A percentile compares a stretch with the other conserved stretches of the same genome.
Evolutionary conservation across 2,888 invertebrate genomes (phyloP).

Genomic region (Sycophila texana): DNA sequence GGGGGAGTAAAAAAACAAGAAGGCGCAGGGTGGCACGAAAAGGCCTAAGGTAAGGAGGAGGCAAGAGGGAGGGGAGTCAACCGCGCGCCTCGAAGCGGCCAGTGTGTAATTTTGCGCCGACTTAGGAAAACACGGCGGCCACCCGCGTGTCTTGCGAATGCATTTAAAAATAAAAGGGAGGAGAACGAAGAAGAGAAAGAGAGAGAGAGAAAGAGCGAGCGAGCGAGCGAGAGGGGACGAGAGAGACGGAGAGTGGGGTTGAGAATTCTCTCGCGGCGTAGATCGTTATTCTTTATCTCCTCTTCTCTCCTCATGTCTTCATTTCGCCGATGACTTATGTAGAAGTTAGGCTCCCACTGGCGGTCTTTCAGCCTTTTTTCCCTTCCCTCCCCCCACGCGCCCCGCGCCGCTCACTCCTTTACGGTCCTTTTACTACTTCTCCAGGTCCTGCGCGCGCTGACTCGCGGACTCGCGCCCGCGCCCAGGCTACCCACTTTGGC

Average conservation of each 20-base stretch:
- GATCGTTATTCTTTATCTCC: slow-evolving; percentile 57
- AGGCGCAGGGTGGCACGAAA: slow-evolving; percentile 53
- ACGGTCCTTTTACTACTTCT: slow-evolving; percentile 53
- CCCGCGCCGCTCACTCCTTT: slow-evolving; percentile 34
- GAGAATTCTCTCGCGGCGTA: slow-evolving; percentile 55
- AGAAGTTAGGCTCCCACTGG: slow-evolving; percentile 54
- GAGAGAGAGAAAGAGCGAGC: no score
- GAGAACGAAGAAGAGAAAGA: slow-evolving; percentile 36
- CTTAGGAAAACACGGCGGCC: slow-evolving; percentile 76
- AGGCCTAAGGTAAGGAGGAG: slow-evolving; percentile 46
- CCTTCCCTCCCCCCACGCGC: slow-evolving; percentile 41
- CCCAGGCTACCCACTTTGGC: slow-evolving; percentile 7
- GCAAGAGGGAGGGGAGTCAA: slow-evolving; percentile 55
- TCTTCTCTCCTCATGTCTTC: slow-evolving; percentile 63
- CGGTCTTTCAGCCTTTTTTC: slow-evolving; percentile 51
- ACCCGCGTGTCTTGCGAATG: slow-evolving; percentile 74
- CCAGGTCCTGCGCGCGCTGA: slow-evolving; percentile 23
- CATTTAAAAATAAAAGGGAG: slow-evolving; percentile 73
- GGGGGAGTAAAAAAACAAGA: slow-evolving; percentile 35
- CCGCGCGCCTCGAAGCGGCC: slow-evolving; percentile 64
- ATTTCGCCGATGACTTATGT: slow-evolving; percentile 62
- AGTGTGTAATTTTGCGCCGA: slow-evolving; percentile 76
- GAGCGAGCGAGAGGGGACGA: slow-evolving; percentile 33
- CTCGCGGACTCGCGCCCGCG: slow-evolving; percentile 4
- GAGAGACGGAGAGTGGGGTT: slow-evolving; percentile 31